Evolutionary conservation across 1,140 invertebrate genomes (phyloP).

Genomic region (Artemia franciscana): DNA sequence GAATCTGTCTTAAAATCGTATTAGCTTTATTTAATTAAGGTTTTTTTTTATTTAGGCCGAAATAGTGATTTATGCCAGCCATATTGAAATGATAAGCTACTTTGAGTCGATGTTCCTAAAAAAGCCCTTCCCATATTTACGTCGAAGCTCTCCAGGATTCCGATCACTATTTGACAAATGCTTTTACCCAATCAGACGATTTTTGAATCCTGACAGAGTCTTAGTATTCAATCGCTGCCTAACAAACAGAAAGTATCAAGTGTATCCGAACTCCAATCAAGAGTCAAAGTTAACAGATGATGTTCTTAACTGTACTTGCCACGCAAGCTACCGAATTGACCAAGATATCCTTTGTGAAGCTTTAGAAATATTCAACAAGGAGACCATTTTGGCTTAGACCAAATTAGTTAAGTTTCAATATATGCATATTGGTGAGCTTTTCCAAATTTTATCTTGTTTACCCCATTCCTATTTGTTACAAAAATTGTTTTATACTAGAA

Average conservation of each 20-base stretch:
- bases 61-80: constrained; percentile 39
- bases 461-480: too few relatives aligned
- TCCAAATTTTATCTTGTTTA: too few relatives aligned
- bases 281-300: neutral
- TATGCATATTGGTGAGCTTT: too few relatives aligned
- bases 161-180: neutral
- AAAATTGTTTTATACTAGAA: too few relatives aligned
- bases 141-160: neutral
- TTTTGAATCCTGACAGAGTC: neutral
- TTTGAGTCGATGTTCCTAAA: constrained; percentile 40
- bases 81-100: constrained; percentile 39
- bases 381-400: too few relatives aligned
- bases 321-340: neutral
- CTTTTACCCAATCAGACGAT: neutral
- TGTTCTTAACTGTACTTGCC: neutral
- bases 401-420: too few relatives aligned
- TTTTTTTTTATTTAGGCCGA: constrained; percentile 30
- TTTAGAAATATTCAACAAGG: neutral
- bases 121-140: constrained; percentile 13
- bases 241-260: neutral
- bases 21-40: too few relatives aligned
- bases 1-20: too few relatives aligned
- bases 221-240: neutral
- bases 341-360: neutral
- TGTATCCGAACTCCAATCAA: neutral